These are phyloP conservation scores for Dryomyza anilis DNA, from an alignment of 2,888 invertebrate species.

Conservation along the genomic window DNA sequence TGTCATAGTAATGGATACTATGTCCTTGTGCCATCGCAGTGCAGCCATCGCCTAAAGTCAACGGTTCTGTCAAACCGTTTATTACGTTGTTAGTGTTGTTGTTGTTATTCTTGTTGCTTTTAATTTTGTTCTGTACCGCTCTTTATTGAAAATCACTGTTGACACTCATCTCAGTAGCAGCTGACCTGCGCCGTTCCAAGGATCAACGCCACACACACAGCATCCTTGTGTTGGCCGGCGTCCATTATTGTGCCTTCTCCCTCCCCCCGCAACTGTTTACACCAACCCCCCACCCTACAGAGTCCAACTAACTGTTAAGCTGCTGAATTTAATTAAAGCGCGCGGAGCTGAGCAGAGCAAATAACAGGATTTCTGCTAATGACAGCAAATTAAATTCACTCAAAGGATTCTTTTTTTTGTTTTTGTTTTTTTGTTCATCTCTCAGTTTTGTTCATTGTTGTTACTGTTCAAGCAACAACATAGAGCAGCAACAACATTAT, in stretches of 20 bases:
- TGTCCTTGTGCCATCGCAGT: no score
- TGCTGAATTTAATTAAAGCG: constrained; percentile 21
- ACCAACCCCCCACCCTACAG: neutral
- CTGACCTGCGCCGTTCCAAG: neutral
- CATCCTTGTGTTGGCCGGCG: no score
- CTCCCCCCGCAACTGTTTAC: neutral
- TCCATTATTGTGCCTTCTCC: no score
- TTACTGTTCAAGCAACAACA: no score
- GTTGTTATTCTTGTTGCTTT: neutral
- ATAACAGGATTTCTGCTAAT: constrained; percentile 24
- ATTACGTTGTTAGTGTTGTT: constrained; percentile 24
- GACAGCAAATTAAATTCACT: constrained; percentile 21
- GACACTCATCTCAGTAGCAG: constrained; percentile 8
- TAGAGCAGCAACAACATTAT: no score
- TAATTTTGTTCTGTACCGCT: neutral
- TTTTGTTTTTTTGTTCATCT: no score
- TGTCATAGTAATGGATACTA: no score
- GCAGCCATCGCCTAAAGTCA: no score
- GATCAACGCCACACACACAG: no score
- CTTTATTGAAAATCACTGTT: constrained; percentile 3
- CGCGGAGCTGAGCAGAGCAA: constrained; percentile 14
- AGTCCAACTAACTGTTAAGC: constrained; percentile 9
- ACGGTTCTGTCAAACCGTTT: constrained; percentile 29
- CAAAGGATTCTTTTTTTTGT: constrained; percentile 20
- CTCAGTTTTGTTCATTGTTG: no score